Percentiles rank a stretch among this genome's conserved stretches.
Evolutionary conservation across 2,113 vertebrate species (phyloP).

Genomic region (Neotoma lepida): DNA sequence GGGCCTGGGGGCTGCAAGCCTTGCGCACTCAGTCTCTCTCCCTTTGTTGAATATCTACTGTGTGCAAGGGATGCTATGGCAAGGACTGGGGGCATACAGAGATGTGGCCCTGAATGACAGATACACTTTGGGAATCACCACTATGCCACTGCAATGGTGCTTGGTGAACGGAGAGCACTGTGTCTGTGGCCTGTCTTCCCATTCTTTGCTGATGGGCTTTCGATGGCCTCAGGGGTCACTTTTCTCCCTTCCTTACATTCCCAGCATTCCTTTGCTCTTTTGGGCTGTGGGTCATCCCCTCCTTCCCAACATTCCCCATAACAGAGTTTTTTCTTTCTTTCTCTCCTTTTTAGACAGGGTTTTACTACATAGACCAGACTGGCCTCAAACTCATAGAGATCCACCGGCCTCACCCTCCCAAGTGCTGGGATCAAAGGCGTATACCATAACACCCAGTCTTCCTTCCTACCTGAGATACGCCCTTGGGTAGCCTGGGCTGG

Average conservation of each 20-base stretch:
- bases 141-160: background rate
- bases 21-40: no score
- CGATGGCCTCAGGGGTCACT: background rate
- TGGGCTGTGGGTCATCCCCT: background rate
- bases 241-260: background rate
- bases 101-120: background rate
- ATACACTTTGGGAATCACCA: accelerated
- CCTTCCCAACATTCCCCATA: background rate
- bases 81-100: background rate
- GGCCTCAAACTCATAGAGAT: background rate
- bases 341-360: background rate
- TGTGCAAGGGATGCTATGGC: no score
- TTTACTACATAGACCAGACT: background rate
- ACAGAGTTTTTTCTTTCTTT: background rate
- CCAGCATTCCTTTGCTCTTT: background rate
- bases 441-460: background rate
- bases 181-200: background rate
- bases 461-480: background rate
- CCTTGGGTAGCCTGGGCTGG: background rate
- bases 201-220: background rate
- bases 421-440: background rate
- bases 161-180: background rate
- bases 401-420: background rate
- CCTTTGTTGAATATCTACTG: background rate
- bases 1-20: background rate